These are phyloP conservation scores for Sericinus montela DNA, from an alignment of 2,888 invertebrate species.

Conservation along the genomic window DNA sequence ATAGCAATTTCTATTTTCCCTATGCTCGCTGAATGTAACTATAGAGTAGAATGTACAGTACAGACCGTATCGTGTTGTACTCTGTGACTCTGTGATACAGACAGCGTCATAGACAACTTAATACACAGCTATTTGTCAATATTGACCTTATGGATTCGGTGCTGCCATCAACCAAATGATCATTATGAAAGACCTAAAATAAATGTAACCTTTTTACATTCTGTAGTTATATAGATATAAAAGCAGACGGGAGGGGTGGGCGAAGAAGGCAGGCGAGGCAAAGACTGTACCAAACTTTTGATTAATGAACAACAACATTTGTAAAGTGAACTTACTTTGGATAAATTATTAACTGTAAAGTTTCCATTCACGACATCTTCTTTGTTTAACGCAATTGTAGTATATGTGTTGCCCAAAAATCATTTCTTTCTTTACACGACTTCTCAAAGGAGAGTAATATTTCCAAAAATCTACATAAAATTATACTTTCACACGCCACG, in stretches of 20 bases:
- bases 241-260: slow-evolving; percentile 56
- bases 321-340: slow-evolving; percentile 67
- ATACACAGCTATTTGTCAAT: slow-evolving; percentile 61
- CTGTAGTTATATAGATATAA: slow-evolving; percentile 33
- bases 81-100: too few relatives aligned
- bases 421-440: too few relatives aligned
- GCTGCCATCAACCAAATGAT: slow-evolving; percentile 42
- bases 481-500: too few relatives aligned
- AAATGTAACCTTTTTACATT: slow-evolving; percentile 23
- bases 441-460: too few relatives aligned
- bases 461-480: too few relatives aligned
- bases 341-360: slow-evolving; percentile 62
- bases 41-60: too few relatives aligned
- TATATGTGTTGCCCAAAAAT: too few relatives aligned
- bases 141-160: slow-evolving; percentile 47
- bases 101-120: neutral
- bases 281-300: slow-evolving; percentile 77
- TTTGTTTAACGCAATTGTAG: neutral
- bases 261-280: slow-evolving; percentile 40
- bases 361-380: slow-evolving; percentile 31
- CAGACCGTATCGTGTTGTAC: too few relatives aligned
- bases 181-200: slow-evolving; percentile 55
- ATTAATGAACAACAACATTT: slow-evolving; percentile 74
- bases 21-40: too few relatives aligned
- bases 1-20: neutral